Conservation (phyloP, 2,888 invertebrate genomes). For the Cylindroiulus punctatus region DNA sequence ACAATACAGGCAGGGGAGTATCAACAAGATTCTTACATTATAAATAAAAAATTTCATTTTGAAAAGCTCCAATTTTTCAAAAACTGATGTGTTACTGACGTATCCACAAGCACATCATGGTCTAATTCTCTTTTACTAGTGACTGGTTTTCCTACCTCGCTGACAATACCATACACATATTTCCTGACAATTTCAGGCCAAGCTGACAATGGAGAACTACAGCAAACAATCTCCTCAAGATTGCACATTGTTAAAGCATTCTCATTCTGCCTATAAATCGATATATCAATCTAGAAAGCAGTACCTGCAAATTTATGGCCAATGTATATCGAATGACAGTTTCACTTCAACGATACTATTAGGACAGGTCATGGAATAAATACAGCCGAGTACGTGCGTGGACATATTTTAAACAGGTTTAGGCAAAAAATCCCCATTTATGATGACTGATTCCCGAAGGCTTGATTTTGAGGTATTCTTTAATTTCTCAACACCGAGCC, state of each 20-base stretch:
- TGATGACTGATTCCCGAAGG: background rate
- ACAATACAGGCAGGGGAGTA: no score
- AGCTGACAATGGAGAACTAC: background rate
- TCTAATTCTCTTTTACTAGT: background rate
- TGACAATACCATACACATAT: background rate
- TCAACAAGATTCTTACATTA: no score
- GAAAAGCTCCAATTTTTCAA: no score
- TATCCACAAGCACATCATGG: background rate
- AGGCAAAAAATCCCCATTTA: background rate
- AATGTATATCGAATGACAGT: background rate
- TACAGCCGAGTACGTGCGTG: background rate
- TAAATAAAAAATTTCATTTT: no score
- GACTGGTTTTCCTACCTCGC: background rate
- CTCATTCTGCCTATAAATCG: background rate
- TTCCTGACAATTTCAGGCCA: slow-evolving; percentile 15
- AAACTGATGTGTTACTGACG: no score
- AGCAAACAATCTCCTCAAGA: background rate
- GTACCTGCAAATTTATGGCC: background rate
- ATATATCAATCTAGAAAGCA: background rate
- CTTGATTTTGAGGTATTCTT: background rate
- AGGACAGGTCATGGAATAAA: slow-evolving; percentile 37
- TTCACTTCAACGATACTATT: slow-evolving; percentile 22
- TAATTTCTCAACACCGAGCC: background rate
- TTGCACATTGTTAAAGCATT: background rate
- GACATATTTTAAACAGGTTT: slow-evolving; percentile 23